Conservation (phyloP, 1,140 invertebrate genomes). For the Trichogramma pretiosum region DNA sequence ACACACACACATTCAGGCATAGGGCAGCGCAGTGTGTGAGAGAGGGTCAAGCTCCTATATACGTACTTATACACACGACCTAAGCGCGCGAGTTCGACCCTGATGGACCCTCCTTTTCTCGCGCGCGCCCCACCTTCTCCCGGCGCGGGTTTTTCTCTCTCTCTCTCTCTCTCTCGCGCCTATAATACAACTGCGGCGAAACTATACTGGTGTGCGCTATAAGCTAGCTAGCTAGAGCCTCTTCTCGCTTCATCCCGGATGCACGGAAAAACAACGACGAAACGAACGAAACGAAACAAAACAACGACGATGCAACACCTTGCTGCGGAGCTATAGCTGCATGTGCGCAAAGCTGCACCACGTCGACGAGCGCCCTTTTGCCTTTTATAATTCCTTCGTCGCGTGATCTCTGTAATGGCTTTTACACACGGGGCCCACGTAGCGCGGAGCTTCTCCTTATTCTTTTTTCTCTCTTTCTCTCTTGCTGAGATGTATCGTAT, state of each 20-base stretch:
- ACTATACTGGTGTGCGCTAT: background rate
- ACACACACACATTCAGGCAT: too few species aligned
- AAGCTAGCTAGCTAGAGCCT: background rate
- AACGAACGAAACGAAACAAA: conserved; percentile 28
- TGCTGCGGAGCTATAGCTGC: too few species aligned
- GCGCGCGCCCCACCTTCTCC: conserved; percentile 10
- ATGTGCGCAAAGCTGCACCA: conserved; percentile 24
- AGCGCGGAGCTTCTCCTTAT: too few species aligned
- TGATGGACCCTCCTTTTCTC: background rate
- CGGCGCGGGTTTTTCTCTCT: conserved; percentile 4
- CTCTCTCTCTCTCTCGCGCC: background rate
- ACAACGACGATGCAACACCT: too few species aligned
- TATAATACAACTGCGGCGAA: background rate
- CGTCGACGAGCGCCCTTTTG: conserved; percentile 25
- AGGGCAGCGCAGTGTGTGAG: too few species aligned
- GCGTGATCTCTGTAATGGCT: too few species aligned
- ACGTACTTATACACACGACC: too few species aligned
- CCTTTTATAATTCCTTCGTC: conserved; percentile 15
- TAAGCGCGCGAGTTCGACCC: background rate
- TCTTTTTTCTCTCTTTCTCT: background rate
- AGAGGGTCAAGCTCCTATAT: too few species aligned
- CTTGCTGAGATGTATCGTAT: conserved; percentile 11
- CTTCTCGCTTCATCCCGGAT: conserved; percentile 24
- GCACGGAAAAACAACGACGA: conserved; percentile 31
- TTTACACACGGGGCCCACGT: too few species aligned